phyloP scores from a whole-genome alignment of 2,888 invertebrate genomes.

The Salticus scenicus region DNA sequence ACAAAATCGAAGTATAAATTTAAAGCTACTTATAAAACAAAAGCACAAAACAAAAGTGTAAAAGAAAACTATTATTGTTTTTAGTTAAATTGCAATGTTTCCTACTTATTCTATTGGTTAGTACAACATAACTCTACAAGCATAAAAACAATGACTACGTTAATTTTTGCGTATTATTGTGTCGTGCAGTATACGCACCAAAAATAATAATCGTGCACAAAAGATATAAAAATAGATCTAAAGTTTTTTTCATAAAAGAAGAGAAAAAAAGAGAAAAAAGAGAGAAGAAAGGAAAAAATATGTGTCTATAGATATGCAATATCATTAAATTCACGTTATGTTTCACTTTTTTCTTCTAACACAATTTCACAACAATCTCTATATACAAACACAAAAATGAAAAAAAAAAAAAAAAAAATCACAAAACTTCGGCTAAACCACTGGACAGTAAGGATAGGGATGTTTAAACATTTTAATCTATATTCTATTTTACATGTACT shows the following conservation, averaged over 20 bases:
- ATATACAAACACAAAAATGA: background rate
- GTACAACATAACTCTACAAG: background rate
- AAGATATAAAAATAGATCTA: background rate
- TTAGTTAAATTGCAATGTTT: no score
- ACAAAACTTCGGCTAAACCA: background rate
- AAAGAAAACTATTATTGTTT: no score
- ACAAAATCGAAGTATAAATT: no score
- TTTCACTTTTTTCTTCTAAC: background rate
- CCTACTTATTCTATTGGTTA: no score
- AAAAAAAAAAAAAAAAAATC: background rate
- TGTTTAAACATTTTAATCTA: no score
- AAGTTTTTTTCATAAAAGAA: background rate
- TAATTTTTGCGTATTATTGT: no score
- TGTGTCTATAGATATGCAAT: no score
- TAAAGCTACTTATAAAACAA: no score
- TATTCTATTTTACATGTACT: no score
- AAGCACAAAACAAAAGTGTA: no score
- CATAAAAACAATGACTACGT: background rate
- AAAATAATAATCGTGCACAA: conserved; percentile 7
- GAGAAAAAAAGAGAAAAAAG: background rate
- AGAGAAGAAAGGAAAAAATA: background rate
- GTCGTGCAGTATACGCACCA: background rate
- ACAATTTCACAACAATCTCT: no score
- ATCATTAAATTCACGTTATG: background rate
- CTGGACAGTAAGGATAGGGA: background rate